Evolutionary conservation across 35 echinoderm and acorn worm species (phyloP).

Genomic region (Apostichopus japonicus): DNA sequence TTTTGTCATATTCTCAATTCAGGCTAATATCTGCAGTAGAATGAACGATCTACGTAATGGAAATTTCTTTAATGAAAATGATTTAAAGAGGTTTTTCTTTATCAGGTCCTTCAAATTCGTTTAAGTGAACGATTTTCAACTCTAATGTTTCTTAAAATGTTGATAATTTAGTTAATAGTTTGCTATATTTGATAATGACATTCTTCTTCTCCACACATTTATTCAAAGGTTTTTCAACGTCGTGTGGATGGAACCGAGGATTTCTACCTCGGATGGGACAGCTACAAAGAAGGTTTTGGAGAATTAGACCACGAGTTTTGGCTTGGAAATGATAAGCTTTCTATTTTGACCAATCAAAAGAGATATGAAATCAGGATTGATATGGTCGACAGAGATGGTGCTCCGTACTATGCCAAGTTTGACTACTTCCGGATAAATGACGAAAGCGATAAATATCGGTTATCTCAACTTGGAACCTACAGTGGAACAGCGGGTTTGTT

Average conservation of each 20-base stretch:
- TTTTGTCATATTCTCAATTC: no score
- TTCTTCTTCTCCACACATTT: neutral
- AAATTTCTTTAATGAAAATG: neutral
- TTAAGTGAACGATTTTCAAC: neutral
- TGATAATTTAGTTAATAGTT: neutral
- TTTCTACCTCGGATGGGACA: slow-evolving; percentile 13
- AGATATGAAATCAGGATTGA: no score
- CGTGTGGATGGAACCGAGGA: neutral
- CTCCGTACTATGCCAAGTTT: no score
- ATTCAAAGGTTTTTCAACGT: neutral
- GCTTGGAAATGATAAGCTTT: no score
- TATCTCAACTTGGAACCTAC: no score
- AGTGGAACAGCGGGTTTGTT: no score
- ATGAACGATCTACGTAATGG: neutral
- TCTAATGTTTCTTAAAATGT: neutral
- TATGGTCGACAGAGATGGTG: no score
- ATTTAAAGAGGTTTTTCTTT: no score
- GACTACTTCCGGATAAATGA: no score
- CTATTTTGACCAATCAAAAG: no score
- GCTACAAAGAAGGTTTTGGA: neutral
- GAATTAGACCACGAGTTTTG: neutral
- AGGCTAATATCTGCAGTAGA: no score
- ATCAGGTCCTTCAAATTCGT: neutral
- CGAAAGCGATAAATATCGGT: no score
- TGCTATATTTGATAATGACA: neutral